Conservation (phyloP, 2,888 invertebrate genomes). For the Chouioia cunea region DNA sequence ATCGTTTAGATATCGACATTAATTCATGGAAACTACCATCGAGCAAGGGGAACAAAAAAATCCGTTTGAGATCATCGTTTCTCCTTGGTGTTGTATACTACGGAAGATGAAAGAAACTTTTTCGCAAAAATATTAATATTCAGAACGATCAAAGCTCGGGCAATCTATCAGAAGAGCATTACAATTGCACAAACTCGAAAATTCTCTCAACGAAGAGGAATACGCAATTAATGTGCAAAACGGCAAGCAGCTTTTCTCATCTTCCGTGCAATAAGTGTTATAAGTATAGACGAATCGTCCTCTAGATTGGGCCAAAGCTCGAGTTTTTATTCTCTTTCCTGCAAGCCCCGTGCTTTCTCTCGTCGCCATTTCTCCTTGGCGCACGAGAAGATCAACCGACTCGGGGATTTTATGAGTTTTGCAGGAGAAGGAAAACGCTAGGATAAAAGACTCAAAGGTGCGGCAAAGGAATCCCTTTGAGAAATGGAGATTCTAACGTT, state of each 20-base stretch:
- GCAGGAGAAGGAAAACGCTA: not conserved
- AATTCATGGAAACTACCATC: not conserved
- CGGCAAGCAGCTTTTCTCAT: conserved; percentile 25
- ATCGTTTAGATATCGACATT: not conserved
- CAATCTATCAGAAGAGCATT: not conserved
- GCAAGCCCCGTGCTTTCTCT: conserved; percentile 12
- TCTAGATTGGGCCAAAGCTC: not conserved
- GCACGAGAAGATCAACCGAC: not conserved
- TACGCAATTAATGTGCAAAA: not conserved
- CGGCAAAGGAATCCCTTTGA: conserved; percentile 30
- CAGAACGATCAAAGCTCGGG: not conserved
- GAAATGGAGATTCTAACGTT: conserved; percentile 3
- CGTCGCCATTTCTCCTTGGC: not conserved
- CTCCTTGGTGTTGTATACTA: not conserved
- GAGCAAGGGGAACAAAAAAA: not conserved
- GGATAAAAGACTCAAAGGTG: not conserved
- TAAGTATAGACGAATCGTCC: not conserved
- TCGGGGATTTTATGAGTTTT: conserved; percentile 29
- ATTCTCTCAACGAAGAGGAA: not conserved
- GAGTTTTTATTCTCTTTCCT: not conserved
- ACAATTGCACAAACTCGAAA: not conserved
- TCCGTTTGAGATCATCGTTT: conserved; percentile 30
- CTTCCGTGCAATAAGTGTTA: conserved; percentile 2
- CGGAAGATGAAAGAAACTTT: conserved; percentile 14
- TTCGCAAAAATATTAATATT: not conserved